phyloP scores from a whole-genome alignment of 2,888 invertebrate species.

The Acronicta psi region DNA sequence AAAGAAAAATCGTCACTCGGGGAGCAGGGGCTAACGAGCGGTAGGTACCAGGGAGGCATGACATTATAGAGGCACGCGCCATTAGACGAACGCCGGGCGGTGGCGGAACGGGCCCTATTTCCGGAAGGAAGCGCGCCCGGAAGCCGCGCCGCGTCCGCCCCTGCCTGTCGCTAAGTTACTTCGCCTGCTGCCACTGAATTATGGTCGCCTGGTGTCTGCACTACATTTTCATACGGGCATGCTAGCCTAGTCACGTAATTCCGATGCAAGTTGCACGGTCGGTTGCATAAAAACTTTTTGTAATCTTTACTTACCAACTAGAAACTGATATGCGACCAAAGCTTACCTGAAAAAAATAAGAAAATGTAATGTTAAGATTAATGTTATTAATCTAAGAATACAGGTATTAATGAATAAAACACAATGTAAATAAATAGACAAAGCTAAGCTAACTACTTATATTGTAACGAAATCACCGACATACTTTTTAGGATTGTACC shows the following conservation, averaged over 20 bases:
- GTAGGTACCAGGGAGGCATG: constrained; percentile 81
- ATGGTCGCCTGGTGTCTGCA: constrained; percentile 73
- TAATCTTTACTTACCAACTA: not conserved
- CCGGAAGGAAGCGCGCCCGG: constrained; percentile 85
- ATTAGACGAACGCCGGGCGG: constrained; percentile 67
- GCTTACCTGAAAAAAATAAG: constrained; percentile 46
- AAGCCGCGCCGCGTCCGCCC: constrained; percentile 80
- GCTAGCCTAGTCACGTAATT: constrained; percentile 50
- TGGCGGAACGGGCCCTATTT: constrained; percentile 87
- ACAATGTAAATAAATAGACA: no score
- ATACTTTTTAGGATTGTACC: no score
- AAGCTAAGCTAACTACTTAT: no score
- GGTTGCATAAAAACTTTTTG: not conserved
- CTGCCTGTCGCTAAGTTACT: constrained; percentile 70
- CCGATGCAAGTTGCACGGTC: constrained; percentile 9
- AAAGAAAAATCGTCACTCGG: constrained; percentile 57
- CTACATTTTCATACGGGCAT: constrained; percentile 58
- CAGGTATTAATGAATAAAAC: no score
- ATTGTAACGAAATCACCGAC: no score
- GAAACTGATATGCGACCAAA: not conserved
- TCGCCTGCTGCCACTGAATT: constrained; percentile 64
- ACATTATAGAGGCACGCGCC: constrained; percentile 81
- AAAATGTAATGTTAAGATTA: not conserved
- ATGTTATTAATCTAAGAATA: no score
- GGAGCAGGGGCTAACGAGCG: constrained; percentile 73